Percentiles rank a stretch among this genome's conserved stretches.
Conservation (phyloP, 2,797 vertebrate species). For the Danio tinwini region DNA sequence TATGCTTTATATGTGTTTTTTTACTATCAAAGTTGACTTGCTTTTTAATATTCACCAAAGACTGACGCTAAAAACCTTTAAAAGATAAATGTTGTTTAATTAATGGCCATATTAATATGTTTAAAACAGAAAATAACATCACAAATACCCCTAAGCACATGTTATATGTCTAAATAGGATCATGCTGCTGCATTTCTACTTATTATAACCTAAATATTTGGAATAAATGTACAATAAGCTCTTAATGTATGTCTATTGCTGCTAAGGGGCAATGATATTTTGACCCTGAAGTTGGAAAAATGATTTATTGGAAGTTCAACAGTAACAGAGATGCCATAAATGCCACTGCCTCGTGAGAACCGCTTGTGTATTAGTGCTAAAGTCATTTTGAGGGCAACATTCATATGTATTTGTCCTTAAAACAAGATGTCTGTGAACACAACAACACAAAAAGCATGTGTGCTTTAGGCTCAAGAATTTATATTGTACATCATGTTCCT, state of each 20-base stretch:
- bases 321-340: background rate
- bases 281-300: background rate
- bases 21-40: too few relatives aligned
- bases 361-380: background rate
- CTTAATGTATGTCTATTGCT: background rate
- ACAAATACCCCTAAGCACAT: background rate
- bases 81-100: too few relatives aligned
- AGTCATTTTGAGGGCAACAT: background rate
- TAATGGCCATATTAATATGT: background rate
- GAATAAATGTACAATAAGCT: background rate
- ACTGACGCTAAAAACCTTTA: too few relatives aligned
- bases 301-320: background rate
- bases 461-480: background rate
- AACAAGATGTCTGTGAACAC: background rate
- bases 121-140: background rate
- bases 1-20: too few relatives aligned
- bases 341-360: background rate
- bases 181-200: too few relatives aligned
- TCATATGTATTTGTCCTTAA: background rate
- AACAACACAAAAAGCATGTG: background rate
- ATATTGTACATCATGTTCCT: background rate
- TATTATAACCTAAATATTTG: conserved; percentile 1
- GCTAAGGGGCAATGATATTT: background rate
- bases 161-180: too few relatives aligned
- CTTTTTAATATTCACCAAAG: too few relatives aligned